phyloP scores from a whole-genome alignment of 2,113 vertebrate genomes.

The Pimephales promelas region DNA sequence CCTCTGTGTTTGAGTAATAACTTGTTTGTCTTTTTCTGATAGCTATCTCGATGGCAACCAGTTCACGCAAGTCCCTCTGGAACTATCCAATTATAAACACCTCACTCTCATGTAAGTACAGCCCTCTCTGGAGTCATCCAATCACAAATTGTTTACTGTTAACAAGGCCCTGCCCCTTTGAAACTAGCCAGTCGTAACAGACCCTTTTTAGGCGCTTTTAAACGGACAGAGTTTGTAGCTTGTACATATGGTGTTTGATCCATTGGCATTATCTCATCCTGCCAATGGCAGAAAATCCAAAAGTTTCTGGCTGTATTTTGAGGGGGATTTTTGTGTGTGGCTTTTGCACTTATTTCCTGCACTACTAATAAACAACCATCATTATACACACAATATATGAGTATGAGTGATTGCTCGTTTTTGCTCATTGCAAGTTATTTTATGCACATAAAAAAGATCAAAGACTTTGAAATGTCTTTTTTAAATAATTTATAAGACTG shows the following conservation, averaged over 20 bases:
- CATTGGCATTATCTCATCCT: constrained; percentile 14
- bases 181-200: not conserved
- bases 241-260: constrained; percentile 17
- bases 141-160: not conserved
- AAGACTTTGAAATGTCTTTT: not conserved
- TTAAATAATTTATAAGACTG: not conserved
- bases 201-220: not conserved
- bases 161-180: not conserved
- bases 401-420: not conserved
- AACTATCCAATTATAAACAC: constrained; percentile 95
- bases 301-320: not conserved
- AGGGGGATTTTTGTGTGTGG: not conserved
- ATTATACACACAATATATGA: not conserved
- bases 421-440: no score
- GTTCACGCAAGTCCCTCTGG: constrained; percentile 93
- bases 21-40: constrained; percentile 55
- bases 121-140: constrained; percentile 6
- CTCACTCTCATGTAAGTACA: constrained; percentile 95
- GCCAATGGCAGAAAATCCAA: constrained; percentile 16
- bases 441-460: not conserved
- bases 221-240: not conserved
- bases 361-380: not conserved
- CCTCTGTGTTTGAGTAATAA: constrained; percentile 66
- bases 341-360: not conserved
- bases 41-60: constrained; percentile 98